Evolutionary conservation across 1,140 invertebrate species (phyloP), one percentile per base, ranked within the genome.

Genomic region (Lasioglossum albipes): DNA sequence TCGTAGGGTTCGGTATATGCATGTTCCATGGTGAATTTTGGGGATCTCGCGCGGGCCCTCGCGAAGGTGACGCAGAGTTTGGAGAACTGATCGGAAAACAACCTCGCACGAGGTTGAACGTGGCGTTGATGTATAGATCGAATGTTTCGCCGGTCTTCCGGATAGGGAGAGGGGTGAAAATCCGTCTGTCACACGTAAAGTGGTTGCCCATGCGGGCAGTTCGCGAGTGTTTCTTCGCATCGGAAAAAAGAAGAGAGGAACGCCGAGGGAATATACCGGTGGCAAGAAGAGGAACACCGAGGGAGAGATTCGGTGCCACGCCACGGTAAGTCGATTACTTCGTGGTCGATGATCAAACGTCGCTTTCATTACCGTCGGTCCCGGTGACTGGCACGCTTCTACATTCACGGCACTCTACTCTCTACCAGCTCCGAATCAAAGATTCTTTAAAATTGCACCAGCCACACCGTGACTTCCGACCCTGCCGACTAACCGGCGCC

Each of bases 251-350:
- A 49, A 49, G 45, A 13, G 78, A 27, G 49, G 22, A 16, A 62
- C 52, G 64, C 20, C 68, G 20, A 2, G 52, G 41, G 49, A 52
- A 64, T 52, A 69, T 49, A 49, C 45, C 45, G 45, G 45, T 49
- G 45, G 45, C 45, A 49, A 49, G 45, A 49, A 49, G 45, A 49
- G 10, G 10, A 42, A n/a, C 31, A 62, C 20, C 5, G 20, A n/a
- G n/a, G 1, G 54, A 59, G 57, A 59, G 16, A 52, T 31, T 20
- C 10, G 36, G 16, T 66, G 61, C 81, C 42, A 73, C 75, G 79
- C 75, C 69, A 82, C 59, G 86, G 87, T 88, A 88, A 88, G 87
- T 87, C 86, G 76, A 87, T 88, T 86, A 88, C 73, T 86, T 85
- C 68, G 82, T 84, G 84, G 84, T 84, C 82, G 84, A 84, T 86